A percentile compares a stretch with the other conserved stretches of the same genome.
Evolutionary conservation across 2,888 invertebrate genomes (phyloP).

Genomic region (Sericinus montela): DNA sequence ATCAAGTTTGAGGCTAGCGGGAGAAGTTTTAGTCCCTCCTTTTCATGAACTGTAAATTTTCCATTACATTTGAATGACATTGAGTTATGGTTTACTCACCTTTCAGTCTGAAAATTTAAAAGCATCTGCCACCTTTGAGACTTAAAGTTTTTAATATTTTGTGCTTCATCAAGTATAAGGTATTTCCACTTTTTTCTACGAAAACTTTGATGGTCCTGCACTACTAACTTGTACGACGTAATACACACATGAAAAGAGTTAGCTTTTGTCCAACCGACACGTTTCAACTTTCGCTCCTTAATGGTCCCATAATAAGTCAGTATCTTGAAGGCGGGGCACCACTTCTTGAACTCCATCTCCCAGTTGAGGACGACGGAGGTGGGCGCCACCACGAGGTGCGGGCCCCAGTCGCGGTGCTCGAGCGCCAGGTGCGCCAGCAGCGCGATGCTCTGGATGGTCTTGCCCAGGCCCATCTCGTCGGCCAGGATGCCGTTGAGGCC

Average conservation of each 20-base stretch:
- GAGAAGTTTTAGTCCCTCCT: too few relatives aligned
- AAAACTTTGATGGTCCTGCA: slow-evolving; percentile 99
- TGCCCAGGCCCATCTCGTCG: slow-evolving; percentile 98
- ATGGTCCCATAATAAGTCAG: slow-evolving; percentile 98
- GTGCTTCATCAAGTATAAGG: slow-evolving; percentile 98
- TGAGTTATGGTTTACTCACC: slow-evolving; percentile 76
- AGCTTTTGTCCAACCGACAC: slow-evolving; percentile 98
- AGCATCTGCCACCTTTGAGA: slow-evolving; percentile 99
- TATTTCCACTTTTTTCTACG: slow-evolving; percentile 99
- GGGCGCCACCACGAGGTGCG: slow-evolving; percentile 98
- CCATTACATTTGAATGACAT: too few relatives aligned
- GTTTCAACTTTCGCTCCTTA: slow-evolving; percentile 95
- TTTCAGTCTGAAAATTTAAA: slow-evolving; percentile 95
- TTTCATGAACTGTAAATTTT: too few relatives aligned
- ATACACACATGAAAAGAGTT: slow-evolving; percentile 99
- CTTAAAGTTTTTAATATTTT: slow-evolving; percentile 99
- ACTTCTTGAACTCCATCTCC: slow-evolving; percentile 99
- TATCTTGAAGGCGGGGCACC: slow-evolving; percentile 99
- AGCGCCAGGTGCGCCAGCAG: slow-evolving; percentile 96
- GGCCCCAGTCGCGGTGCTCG: slow-evolving; percentile 97
- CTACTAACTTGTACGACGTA: slow-evolving; percentile 98
- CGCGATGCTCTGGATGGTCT: slow-evolving; percentile 98
- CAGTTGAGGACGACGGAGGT: slow-evolving; percentile 99
- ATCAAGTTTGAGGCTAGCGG: too few relatives aligned
- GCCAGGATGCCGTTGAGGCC: slow-evolving; percentile 97